These are phyloP conservation scores for Chaenocephalus aceratus DNA, from an alignment of 2,113 vertebrate genomes.

Conservation along the genomic window DNA sequence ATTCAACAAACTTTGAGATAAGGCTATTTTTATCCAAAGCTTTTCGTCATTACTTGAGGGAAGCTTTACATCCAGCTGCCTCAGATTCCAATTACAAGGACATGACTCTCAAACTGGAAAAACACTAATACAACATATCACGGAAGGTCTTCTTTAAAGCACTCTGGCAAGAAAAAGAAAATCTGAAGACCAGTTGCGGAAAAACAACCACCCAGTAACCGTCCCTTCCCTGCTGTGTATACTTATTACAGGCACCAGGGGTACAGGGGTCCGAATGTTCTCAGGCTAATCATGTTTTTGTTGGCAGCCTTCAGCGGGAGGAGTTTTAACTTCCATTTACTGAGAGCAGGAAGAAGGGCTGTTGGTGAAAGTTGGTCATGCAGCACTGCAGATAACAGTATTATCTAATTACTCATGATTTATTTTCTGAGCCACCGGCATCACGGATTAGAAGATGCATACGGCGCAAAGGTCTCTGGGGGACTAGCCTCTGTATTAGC, in stretches of 20 bases:
- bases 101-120: neutral
- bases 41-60: neutral
- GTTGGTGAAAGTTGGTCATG: conserved; percentile 7
- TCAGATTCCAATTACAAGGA: conserved; percentile 13
- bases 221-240: neutral
- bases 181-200: conserved; percentile 19
- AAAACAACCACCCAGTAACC: conserved; percentile 26
- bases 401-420: conserved; percentile 54
- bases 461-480: conserved; percentile 13
- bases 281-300: conserved; percentile 56
- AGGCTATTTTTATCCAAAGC: conserved; percentile 48
- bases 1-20: conserved; percentile 49
- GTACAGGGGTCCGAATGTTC: conserved; percentile 50
- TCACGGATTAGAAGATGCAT: conserved; percentile 26
- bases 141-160: conserved; percentile 12
- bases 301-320: conserved; percentile 53
- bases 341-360: conserved; percentile 37
- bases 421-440: conserved; percentile 9
- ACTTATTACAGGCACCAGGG: conserved; percentile 20
- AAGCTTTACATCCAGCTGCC: conserved; percentile 5
- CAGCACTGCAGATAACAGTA: conserved; percentile 60
- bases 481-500: neutral
- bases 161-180: neutral
- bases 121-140: neutral
- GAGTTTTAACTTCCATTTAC: conserved; percentile 48